Base-by-base conservation (phyloP, 1,140 invertebrate genomes). In the Macrobrachium nipponense region DNA sequence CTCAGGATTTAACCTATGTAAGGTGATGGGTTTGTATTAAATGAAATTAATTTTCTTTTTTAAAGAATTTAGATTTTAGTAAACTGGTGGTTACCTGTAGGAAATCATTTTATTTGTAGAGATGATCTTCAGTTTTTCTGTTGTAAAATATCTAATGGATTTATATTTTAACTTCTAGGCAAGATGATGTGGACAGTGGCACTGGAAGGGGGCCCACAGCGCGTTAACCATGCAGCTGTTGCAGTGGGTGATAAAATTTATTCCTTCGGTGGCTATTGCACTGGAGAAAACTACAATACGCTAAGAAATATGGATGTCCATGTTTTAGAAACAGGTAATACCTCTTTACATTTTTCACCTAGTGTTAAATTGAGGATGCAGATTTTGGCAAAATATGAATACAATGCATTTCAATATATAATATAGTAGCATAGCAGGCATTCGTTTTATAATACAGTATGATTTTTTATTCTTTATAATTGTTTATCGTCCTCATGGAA, bases 191-290 rank as follows among this genome's bases (percentile, higher is more conserved):
- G 96, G 96, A 96, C 95, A n/a, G 93, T 95, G 73, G 94, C 95
- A 90, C 91, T 97, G 83, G 95, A 96, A 90, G 96, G 96, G 64
- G 96, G 96, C 36, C 96, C 95, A 5, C 93, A 94, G 89, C 92
- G 93, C 51, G 93, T 98, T 2, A 98, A 98, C 91, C 97, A 98
- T 93, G 97, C 97, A 15, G 96, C 96, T n/a, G 96, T 96, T 60
- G 93, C 94, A 78, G 94, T 98, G 64, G 94, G 93, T 20, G 94
- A 95, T 85, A 94, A 94, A 89, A 96, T 98, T 78, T 98, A 95
- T 90, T 96, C 96, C 1, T 98, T 98, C 92, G 97, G 97, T 36
- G 97, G 97, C 23, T 98, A 96, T 90, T 97, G 95, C 90, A 96
- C 95, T 5, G 94, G 94, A 27, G 95, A 96, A 90, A 94, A 96